phyloP scores from a whole-genome alignment of 1,140 invertebrate genomes.

The Anthonomus grandis region DNA sequence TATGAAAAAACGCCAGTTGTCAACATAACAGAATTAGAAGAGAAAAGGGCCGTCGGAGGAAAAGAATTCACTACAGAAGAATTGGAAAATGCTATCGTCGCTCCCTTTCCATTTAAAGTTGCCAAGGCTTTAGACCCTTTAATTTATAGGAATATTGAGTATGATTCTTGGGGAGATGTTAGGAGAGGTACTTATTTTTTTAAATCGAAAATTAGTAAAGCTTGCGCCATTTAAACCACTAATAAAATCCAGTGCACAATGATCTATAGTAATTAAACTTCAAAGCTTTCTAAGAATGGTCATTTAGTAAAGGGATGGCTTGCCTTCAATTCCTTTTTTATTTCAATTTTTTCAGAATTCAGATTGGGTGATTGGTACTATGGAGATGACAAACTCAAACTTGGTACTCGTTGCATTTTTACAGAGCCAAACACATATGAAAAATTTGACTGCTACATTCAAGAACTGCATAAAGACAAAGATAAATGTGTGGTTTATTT shows the following conservation, averaged over 20 bases:
- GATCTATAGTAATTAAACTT: too few relatives aligned
- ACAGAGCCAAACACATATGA: slow-evolving; percentile 52
- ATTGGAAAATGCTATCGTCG: slow-evolving; percentile 47
- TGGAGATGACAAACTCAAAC: slow-evolving; percentile 65
- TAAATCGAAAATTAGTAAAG: too few relatives aligned
- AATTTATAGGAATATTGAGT: slow-evolving; percentile 86
- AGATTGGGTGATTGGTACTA: slow-evolving; percentile 58
- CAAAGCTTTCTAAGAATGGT: too few relatives aligned
- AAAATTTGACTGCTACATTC: slow-evolving; percentile 69
- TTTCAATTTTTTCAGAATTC: too few relatives aligned
- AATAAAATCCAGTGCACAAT: too few relatives aligned
- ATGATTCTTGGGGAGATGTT: slow-evolving; percentile 82
- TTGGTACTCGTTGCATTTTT: slow-evolving; percentile 75
- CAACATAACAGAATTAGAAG: slow-evolving; percentile 53
- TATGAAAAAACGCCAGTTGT: slow-evolving; percentile 44
- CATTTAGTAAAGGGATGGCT: too few relatives aligned
- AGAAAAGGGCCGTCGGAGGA: slow-evolving; percentile 49
- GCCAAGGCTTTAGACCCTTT: slow-evolving; percentile 82
- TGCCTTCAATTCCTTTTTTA: too few relatives aligned
- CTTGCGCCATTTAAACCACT: too few relatives aligned
- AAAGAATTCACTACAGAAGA: slow-evolving; percentile 54
- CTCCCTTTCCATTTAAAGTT: slow-evolving; percentile 89
- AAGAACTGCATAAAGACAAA: slow-evolving; percentile 67
- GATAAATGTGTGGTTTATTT: slow-evolving; percentile 73
- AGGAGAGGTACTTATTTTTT: slow-evolving; percentile 58